Evolutionary conservation across 2,113 vertebrate genomes (phyloP), one percentile per base, ranked within the genome.

Genomic region (Merops nubicus): DNA sequence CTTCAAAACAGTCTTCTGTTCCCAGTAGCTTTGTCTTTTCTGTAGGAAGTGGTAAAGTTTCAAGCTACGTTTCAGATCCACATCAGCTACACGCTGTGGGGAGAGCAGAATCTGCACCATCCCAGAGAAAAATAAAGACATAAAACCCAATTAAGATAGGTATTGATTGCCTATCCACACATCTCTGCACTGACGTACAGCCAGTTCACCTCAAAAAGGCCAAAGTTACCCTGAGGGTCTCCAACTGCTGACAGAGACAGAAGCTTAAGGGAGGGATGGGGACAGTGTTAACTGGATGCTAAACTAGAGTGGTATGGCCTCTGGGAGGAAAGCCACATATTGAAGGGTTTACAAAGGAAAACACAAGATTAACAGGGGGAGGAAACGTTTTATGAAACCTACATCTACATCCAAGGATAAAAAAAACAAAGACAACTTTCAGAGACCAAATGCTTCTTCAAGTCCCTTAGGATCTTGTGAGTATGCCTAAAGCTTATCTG

Each of bases 111-210:
- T 65, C 73, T 91, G 56, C 43, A 89, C 29, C 47, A 85, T 62
- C 73, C 43, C 34, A n/a, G 47, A 83, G 40, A 74, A 96, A 95
- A 92, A 94, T 40, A 85, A 85, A 95, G 88, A 88, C 70, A 88
- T 53, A 92, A 85, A 88, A 83, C 9, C 0, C 67, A 54, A 42
- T 45, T 13, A 48, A 62, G 79, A 69, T 54, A 88, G 33, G 33
- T 91, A 95, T 95, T 85, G 67, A 92, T 94, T n/a, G 31, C 16
- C 11, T 54, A 77, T 80, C 67, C 63, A 54, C 50, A 94, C 36
- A 59, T 31, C 67, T 70, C 86, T 88, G 50, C 60, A 34, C 38
- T 92, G 59, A 92, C 79, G 88, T 91, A 88, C 22, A 91, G 29
- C 43, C 60, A 70, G 82, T 65, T 77, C 59, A 70, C 56, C 93